Base-by-base conservation (phyloP, 2,888 invertebrate genomes). In the Spodoptera picta region DNA sequence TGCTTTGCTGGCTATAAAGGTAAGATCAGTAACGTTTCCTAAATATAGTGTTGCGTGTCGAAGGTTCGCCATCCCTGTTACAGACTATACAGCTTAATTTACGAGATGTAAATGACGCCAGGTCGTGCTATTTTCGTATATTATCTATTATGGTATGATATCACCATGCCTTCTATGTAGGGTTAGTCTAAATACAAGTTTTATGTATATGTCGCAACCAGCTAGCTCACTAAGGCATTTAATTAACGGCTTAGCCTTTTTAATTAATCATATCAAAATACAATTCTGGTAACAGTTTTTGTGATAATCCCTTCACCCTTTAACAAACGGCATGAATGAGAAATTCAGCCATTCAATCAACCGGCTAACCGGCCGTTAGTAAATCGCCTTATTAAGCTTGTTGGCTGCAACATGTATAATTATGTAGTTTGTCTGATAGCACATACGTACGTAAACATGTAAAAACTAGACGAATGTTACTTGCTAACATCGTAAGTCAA, bases 111-210 rank as follows among this genome's bases (percentile, higher is more conserved):
- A 65, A 36, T 41, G 66, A 47, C 27, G 54, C 51, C 23, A 46
- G 9, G 14, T 41, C 44, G 36, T 36, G 36, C 36, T 36, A 36
- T 36, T 36, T 36, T 36, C 5, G 36, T 36, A 36, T 36, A 36
- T 49, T 12, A 7, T 9, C 7, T 45, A 47, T 12, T 9, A 59
- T 50, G 53, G 52, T 53, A 70, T 63, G 69, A 65, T 57, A 55
- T 59, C 68, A 54, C 59, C 71, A 73, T 72, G 71, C 71, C 63
- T 24, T 60, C 62, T 67, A 72, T 48, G 47, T 27, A 41, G 54
- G 61, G 46, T 50, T 51, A 24, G 23, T 54, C 66, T 55, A 70
- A 54, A 51, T 69, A 56, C 11, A 46, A 42, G 6, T 54, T 24
- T 36, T 51, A 42, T 52, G 19, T 36, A 41, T 52, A 11, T 1